Evolutionary conservation across 2,888 invertebrate genomes (phyloP).

Genomic region (Drosophila mercatorum): DNA sequence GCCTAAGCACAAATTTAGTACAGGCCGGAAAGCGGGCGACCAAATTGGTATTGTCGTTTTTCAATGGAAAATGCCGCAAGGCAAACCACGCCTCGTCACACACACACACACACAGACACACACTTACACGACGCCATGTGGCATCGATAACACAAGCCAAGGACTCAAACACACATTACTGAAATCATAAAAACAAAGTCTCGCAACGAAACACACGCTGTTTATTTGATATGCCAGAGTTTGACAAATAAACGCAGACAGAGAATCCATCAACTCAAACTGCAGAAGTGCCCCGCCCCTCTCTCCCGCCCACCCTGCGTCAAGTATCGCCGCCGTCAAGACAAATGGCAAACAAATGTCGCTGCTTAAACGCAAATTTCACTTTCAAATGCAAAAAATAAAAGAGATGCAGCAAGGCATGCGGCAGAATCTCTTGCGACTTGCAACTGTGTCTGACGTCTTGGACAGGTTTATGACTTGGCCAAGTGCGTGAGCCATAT

Average conservation of each 20-base stretch:
- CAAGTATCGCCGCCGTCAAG: conserved; percentile 18
- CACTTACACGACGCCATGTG: conserved; percentile 18
- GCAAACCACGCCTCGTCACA: conserved; percentile 24
- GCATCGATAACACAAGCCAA: conserved; percentile 48
- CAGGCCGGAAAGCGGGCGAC: conserved; percentile 68
- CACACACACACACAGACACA: not conserved
- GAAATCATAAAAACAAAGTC: conserved; percentile 22
- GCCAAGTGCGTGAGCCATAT: conserved; percentile 46
- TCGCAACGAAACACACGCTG: conserved; percentile 9
- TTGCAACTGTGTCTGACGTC: conserved; percentile 26
- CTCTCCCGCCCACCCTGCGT: too few species aligned
- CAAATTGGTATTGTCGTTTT: conserved; percentile 63
- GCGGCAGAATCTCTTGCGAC: conserved; percentile 38
- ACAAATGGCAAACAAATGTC: conserved; percentile 58
- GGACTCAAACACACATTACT: conserved; percentile 22
- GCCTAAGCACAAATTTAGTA: conserved; percentile 33
- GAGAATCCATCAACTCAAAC: not conserved
- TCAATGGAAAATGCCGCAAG: conserved; percentile 64
- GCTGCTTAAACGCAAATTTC: conserved; percentile 47
- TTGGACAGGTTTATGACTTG: conserved; percentile 60
- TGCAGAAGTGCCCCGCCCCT: not conserved
- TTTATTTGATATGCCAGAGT: conserved; percentile 46
- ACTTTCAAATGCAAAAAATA: conserved; percentile 51
- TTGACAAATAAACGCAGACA: conserved; percentile 50
- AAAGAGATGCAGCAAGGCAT: conserved; percentile 18